These are phyloP conservation scores for Phalloptychus januarius DNA, from an alignment of 2,797 vertebrate species.

Conservation along the genomic window DNA sequence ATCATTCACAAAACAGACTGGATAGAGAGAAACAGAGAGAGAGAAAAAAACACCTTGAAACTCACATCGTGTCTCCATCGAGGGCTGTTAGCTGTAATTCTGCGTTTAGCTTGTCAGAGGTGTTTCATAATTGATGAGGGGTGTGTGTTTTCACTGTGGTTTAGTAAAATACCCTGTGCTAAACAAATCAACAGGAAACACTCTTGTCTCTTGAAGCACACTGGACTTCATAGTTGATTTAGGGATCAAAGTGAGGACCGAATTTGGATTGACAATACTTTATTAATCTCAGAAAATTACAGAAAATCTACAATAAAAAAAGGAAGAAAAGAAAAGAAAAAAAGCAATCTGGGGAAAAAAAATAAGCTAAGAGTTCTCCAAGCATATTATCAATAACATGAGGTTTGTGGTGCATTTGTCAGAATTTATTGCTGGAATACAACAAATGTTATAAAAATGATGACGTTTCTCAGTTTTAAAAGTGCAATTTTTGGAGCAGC, in stretches of 20 bases:
- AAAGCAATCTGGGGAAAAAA: background rate
- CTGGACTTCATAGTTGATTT: background rate
- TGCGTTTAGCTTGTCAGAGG: constrained; percentile 33
- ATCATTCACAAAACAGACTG: constrained; percentile 5
- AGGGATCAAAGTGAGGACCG: background rate
- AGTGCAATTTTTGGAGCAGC: background rate
- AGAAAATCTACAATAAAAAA: background rate
- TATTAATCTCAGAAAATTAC: background rate
- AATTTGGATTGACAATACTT: background rate
- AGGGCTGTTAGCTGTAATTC: constrained; percentile 11
- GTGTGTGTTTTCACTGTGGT: constrained; percentile 33
- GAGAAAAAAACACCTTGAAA: background rate
- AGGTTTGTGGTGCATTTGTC: background rate
- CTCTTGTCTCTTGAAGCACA: background rate
- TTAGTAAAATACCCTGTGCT: constrained; percentile 25
- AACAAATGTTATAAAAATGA: background rate
- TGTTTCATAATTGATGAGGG: constrained; percentile 39
- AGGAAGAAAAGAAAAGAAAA: background rate
- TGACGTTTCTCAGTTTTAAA: background rate
- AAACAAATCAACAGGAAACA: constrained; percentile 11
- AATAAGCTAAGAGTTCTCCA: background rate
- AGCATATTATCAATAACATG: background rate
- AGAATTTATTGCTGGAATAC: background rate
- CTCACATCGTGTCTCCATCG: background rate
- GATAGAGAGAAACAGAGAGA: background rate